Evolutionary conservation across 2,797 vertebrate genomes (phyloP), one percentile per base, ranked within the genome.

Genomic region (Sebastes kiyomatsui): DNA sequence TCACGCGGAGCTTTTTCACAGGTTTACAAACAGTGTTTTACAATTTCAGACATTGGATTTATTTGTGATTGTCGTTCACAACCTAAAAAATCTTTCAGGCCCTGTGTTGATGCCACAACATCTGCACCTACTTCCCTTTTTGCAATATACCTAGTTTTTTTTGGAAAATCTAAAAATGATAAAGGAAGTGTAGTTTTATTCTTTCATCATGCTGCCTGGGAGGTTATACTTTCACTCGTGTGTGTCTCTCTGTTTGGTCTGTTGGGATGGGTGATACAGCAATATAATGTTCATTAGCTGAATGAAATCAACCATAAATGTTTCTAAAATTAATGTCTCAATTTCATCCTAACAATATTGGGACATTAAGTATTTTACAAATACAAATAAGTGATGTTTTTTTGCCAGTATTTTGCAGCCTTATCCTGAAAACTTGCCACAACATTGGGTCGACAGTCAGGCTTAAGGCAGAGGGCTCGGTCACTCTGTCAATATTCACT

Each of bases 141-240:
- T 20, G 25, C 4, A 62, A 54, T 30, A 64, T 11, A 35, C 10
- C 1, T 46, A 52, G 11, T 56, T 55, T 55, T 55, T 23, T 27
- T 0, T 16, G 23, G 56, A 5, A 56, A 13, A n/a, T 28, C 52
- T 65, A 14, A 75, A 75, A 58, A 65, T 1, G 8, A 58, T 12
- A 22, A 58, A 66, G 23, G 60, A 67, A 81, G 79, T 75, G 38
- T 10, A 11, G 30, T 76, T 66, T 60, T 23, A 23, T 54, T 55
- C 14, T 67, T 27, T 4, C 6, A 13, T 13, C 46, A 11, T 6
- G 20, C 58, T 52, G 8, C 42, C 14, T 32, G 18, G 1, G 2
- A 62, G 58, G 28, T 30, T 42, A 12, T 42, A 16, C 33, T 61
- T 61, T 18, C 42, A 23, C 30, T 6, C 20, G 62, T 23, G 32